Evolutionary conservation across 2,113 vertebrate genomes (phyloP).

Genomic region (Oreochromis spilurus): DNA sequence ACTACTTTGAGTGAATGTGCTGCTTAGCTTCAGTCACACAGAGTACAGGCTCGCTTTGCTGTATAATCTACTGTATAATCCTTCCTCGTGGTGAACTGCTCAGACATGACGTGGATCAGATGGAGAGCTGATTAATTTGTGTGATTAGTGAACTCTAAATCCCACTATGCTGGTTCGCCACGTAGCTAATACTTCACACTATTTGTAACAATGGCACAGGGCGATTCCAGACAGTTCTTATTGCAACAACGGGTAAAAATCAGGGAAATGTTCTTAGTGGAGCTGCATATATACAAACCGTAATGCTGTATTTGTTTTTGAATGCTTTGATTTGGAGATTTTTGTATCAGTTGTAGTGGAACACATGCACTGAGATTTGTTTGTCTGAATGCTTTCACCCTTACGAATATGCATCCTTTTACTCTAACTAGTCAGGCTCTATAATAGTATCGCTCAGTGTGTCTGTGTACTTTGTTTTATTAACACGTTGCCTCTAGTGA

Average conservation of each 20-base stretch:
- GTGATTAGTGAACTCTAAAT: conserved; percentile 61
- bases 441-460: background rate
- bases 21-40: background rate
- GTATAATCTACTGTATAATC: conserved; percentile 63
- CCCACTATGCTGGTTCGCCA: conserved; percentile 1
- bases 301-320: background rate
- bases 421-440: background rate
- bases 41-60: background rate
- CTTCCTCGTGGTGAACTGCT: conserved; percentile 40
- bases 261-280: background rate
- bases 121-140: conserved; percentile 70
- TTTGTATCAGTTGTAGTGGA: background rate
- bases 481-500: background rate
- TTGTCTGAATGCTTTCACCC: background rate
- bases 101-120: conserved; percentile 61
- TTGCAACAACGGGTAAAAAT: background rate
- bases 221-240: background rate
- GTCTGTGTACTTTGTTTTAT: background rate
- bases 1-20: background rate
- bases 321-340: background rate
- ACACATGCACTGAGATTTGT: background rate
- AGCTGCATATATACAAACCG: background rate
- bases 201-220: conserved; percentile 6
- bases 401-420: background rate
- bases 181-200: conserved; percentile 55